These are phyloP conservation scores for Psammodynastes pulverulentus DNA, from an alignment of 2,113 vertebrate genomes.

Conservation along the genomic window DNA sequence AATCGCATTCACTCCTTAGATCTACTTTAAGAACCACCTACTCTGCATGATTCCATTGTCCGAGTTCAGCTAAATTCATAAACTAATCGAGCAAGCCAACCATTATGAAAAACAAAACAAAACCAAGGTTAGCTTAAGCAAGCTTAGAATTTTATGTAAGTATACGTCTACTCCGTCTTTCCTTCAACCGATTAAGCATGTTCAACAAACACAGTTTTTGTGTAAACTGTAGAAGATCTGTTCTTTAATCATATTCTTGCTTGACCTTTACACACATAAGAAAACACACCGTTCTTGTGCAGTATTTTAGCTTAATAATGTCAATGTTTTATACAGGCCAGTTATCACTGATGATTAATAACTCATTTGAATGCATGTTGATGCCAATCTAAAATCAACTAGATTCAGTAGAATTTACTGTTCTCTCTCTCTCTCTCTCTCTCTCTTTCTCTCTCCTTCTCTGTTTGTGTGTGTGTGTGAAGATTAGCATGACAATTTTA, in stretches of 20 bases:
- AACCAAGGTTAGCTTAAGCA: neutral
- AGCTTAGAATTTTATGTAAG: neutral
- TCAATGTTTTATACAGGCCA: neutral
- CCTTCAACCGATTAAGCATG: neutral
- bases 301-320: neutral
- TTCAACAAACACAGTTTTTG: neutral
- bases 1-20: neutral
- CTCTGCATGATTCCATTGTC: neutral
- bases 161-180: neutral
- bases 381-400: neutral
- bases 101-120: neutral
- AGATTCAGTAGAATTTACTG: neutral
- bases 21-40: neutral
- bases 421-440: too few species aligned
- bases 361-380: neutral
- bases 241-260: neutral
- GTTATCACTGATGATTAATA: neutral
- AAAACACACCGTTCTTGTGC: neutral
- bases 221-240: neutral
- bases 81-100: neutral
- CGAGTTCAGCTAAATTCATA: neutral
- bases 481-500: neutral
- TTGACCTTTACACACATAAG: conserved; percentile 41
- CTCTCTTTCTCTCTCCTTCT: too few species aligned
- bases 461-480: neutral